Base-by-base conservation (phyloP, 2,888 invertebrate genomes). In the Chrysolina haemoptera region DNA sequence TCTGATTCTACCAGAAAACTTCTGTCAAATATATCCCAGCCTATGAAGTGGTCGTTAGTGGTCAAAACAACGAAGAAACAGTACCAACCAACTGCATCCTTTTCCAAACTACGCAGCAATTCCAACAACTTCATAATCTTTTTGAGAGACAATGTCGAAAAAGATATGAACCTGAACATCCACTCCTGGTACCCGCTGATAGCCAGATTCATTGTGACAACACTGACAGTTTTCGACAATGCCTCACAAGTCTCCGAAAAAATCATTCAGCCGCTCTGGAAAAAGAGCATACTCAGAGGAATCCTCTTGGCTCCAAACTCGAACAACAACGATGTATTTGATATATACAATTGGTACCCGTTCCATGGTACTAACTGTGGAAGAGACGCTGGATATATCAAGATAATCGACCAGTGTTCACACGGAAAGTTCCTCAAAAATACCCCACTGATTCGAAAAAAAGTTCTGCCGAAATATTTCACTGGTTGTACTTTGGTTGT, bases 351-450 rank as follows among this genome's bases (percentile, higher is more conserved):
- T 8, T 66, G 66, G 66, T 66, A 50, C 27, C 66, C 66, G 5
- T 66, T 50, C 16, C 12, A 27, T n/a, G n/a, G n/a, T n/a, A 35
- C 35, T n/a, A 59, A 27, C 16, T 59, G 59, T 59, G 59, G 59
- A 16, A 27, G 16, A 27, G n/a, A 59, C 35, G 59, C 35, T 27
- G 59, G 59, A 0, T 9, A 1, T 5, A 27, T 59, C 59, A 59
- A 59, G 35, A n/a, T 59, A 0, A 35, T 59, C 35, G 11, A 59
- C n/a, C 59, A 59, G n/a, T 59, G 59, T 27, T 59, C 35, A 4
- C 48, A 71, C 20, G 74, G 72, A n/a, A 40, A 18, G 6, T 69
- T 71, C 10, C 3, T 12, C 16, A 67, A 53, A 68, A 73, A 73
- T 14, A 48, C 14, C 20, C 16, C 16, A 5, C 46, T 68, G 1